Conservation (phyloP, 2,113 vertebrate species). For the Alouatta palliata region DNA sequence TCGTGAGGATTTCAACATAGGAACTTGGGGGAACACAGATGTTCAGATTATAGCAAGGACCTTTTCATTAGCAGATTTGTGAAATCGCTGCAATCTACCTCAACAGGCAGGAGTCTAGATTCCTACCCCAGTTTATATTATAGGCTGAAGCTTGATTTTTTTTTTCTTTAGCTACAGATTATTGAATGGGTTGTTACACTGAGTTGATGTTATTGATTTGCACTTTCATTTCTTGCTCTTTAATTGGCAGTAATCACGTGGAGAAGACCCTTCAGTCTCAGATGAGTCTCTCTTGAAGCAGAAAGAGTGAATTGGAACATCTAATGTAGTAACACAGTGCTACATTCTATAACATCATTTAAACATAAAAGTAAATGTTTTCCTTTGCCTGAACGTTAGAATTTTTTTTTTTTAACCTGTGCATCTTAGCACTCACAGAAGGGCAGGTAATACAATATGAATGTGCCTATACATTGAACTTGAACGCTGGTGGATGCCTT, state of each 20-base stretch:
- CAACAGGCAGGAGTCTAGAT: not conserved
- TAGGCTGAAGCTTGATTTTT: not conserved
- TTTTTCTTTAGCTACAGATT: not conserved
- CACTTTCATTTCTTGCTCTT: not conserved
- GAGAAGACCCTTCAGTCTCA: not conserved
- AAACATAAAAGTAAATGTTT: not conserved
- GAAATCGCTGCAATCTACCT: not conserved
- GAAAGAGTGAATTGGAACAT: not conserved
- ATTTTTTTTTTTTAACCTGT: not conserved
- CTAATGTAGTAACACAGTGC: not conserved
- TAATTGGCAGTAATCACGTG: not conserved
- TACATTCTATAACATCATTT: not conserved
- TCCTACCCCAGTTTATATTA: not conserved
- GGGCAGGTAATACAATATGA: not conserved
- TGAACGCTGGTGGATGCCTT: rapidly evolving
- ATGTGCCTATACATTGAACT: rapidly evolving
- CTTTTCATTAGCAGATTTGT: not conserved
- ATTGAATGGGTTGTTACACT: not conserved
- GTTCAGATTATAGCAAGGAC: not conserved
- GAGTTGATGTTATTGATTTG: not conserved
- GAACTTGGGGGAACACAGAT: not conserved
- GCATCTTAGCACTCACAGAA: not conserved
- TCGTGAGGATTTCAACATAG: not conserved
- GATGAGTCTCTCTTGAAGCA: not conserved
- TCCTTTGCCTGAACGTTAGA: not conserved